Base-by-base conservation (phyloP, 2,888 invertebrate genomes). In the Nomada goodeniana region DNA sequence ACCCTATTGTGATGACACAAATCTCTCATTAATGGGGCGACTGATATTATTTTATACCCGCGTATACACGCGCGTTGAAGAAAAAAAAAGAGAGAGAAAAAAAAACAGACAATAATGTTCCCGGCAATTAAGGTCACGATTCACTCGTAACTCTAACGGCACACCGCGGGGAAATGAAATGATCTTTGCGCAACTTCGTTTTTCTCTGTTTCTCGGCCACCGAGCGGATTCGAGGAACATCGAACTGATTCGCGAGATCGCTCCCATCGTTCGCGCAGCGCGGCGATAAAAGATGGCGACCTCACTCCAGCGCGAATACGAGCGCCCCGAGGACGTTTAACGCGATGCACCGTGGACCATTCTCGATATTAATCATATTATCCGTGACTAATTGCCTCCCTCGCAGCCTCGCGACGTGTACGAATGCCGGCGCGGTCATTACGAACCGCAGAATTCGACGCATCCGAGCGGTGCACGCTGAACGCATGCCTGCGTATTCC, bases 341-440 rank as follows among this genome's bases (percentile, higher is more conserved):
- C 59, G 64, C 64, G 61, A n/a, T 59, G 44, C 67, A 11, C 70
- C 52, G 36, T 29, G 64, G 36, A 44, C 60, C 64, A 47, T 29
- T 20, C 36, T n/a, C 55, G 47, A 73, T 67, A 71, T 86, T 76
- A 84, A 84, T 86, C 84, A 80, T 74, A 83, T 80, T 60, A 61
- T n/a, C 73, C 20, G 23, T 67, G 77, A 76, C 65, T 83, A 82
- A 86, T 87, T 78, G 71, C 61, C 61, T 36, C 52, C 64, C 75
- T 68, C 78, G 74, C 61, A 68, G 63, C 2, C 18, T 55, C 36
- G 20, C 61, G 81, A 73, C 76, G 68, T 42, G n/a, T 72, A 83
- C 75, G 69, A 74, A 84, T 83, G 71, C 44, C 29, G 18, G 60
- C 13, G 50, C 15, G 11, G 57, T 29, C 72, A 64, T 76, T 64